Percentiles rank a stretch among this genome's conserved stretches.
phyloP scores from a whole-genome alignment of 2,113 vertebrate species.

The Microcebus murinus region DNA sequence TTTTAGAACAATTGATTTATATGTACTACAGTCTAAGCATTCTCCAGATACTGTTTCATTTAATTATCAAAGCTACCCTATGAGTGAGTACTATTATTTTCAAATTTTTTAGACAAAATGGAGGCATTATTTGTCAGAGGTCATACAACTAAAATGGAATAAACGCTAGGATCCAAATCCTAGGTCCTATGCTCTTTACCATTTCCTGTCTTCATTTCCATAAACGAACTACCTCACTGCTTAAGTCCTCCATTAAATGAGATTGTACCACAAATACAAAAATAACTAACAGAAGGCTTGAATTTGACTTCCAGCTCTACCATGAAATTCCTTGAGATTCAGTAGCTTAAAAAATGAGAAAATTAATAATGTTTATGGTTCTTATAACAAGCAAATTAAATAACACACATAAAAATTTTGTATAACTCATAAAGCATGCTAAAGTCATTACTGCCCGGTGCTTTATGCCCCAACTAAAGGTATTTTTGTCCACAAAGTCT shows the following conservation, averaged over 20 bases:
- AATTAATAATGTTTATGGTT: background rate
- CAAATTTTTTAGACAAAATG: background rate
- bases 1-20: background rate
- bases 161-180: background rate
- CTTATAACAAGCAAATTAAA: slow-evolving; percentile 19
- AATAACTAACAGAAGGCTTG: background rate
- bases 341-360: background rate
- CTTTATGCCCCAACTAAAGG: background rate
- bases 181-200: background rate
- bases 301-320: background rate
- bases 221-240: background rate
- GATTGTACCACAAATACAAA: background rate
- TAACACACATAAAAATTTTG: background rate
- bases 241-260: background rate
- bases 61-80: background rate
- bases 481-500: background rate
- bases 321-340: background rate
- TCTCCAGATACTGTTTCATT: background rate
- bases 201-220: background rate
- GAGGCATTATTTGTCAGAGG: background rate
- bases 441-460: background rate
- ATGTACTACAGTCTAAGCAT: background rate
- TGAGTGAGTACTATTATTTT: background rate
- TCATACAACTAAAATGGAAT: background rate
- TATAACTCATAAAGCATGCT: background rate